These are phyloP conservation scores for Emydocephalus ijimae DNA, from an alignment of 2,113 vertebrate species.

Conservation along the genomic window DNA sequence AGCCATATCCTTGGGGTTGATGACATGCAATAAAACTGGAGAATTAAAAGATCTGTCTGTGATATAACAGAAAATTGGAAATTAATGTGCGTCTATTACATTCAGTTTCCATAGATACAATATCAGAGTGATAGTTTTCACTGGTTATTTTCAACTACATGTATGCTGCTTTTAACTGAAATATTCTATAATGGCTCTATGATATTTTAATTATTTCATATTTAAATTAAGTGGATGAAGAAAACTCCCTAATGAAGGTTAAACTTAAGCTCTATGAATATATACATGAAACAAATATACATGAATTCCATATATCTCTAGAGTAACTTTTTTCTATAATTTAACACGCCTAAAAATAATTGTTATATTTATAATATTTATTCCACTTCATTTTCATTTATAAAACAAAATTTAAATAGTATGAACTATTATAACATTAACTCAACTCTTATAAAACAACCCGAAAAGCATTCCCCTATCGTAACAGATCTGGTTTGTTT, in stretches of 20 bases:
- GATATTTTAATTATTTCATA: neutral
- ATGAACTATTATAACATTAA: slow-evolving; percentile 72
- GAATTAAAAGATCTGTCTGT: neutral
- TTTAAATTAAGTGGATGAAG: neutral
- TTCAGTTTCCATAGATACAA: neutral
- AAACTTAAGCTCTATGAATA: neutral
- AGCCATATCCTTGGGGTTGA: neutral
- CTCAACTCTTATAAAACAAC: slow-evolving; percentile 50
- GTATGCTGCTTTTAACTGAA: neutral
- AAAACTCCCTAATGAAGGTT: neutral
- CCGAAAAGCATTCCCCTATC: slow-evolving; percentile 57
- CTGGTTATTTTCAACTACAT: neutral
- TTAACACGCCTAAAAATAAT: slow-evolving; percentile 80
- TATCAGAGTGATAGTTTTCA: neutral
- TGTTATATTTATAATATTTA: slow-evolving; percentile 78
- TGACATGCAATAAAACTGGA: neutral
- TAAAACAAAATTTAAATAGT: slow-evolving; percentile 79
- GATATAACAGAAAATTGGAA: neutral
- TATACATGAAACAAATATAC: slow-evolving; percentile 50
- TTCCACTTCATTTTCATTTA: slow-evolving; percentile 71
- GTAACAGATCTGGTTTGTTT: slow-evolving; percentile 60
- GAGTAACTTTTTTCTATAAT: slow-evolving; percentile 79
- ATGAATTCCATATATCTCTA: slow-evolving; percentile 64
- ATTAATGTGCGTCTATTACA: neutral
- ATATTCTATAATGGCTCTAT: neutral